Evolutionary conservation across 1,140 invertebrate genomes (phyloP).

Genomic region (Episyrphus balteatus): DNA sequence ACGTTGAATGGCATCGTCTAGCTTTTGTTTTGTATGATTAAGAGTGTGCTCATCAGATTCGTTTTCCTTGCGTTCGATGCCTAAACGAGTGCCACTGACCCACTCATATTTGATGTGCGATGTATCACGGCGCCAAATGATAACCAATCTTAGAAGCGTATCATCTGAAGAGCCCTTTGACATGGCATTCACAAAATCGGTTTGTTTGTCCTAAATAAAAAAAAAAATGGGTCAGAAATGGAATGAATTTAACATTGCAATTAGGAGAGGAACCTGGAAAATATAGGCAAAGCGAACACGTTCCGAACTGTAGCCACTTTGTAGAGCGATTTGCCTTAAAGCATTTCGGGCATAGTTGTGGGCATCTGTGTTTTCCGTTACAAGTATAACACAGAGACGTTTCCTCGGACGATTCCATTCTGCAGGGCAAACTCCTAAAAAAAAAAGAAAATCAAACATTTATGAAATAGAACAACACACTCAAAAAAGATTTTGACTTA

Average conservation of each 20-base stretch:
- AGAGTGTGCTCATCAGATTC: conserved; percentile 42
- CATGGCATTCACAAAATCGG: conserved; percentile 29
- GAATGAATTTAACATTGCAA: not conserved
- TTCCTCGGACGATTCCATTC: conserved; percentile 72
- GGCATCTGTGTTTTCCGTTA: conserved; percentile 56
- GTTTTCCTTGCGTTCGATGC: conserved; percentile 36
- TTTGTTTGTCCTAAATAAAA: conserved; percentile 25
- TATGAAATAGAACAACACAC: not conserved
- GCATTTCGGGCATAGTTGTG: conserved; percentile 49
- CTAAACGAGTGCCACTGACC: conserved; percentile 58
- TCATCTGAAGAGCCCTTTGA: conserved; percentile 41
- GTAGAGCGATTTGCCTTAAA: conserved; percentile 56
- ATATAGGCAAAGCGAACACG: conserved; percentile 78
- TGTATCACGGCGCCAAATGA: conserved; percentile 80
- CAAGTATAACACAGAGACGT: conserved; percentile 75
- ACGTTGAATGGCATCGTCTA: conserved; percentile 61
- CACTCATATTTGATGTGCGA: conserved; percentile 85
- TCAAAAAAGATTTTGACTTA: conserved; percentile 1
- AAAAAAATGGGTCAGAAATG: not conserved
- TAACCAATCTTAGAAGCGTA: conserved; percentile 61
- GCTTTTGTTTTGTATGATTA: conserved; percentile 59
- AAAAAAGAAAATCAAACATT: not conserved
- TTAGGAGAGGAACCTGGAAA: conserved; percentile 12
- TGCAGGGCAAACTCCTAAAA: conserved; percentile 62
- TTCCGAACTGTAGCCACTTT: conserved; percentile 49